Evolutionary conservation across 2,797 vertebrate genomes (phyloP).

Genomic region (Microctenopoma lineatum): DNA sequence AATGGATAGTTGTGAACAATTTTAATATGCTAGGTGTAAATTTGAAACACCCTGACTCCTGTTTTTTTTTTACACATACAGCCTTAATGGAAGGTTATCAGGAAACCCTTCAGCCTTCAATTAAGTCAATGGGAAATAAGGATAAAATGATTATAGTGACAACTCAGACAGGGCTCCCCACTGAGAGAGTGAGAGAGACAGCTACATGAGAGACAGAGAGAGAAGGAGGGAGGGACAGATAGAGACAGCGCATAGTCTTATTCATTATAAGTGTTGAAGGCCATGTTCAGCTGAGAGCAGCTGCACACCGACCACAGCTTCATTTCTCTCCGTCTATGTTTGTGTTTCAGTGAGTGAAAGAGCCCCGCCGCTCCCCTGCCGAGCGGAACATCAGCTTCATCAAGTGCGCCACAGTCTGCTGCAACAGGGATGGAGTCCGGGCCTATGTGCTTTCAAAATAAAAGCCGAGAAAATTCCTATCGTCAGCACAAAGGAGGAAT

Average conservation of each 20-base stretch:
- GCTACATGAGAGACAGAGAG: slow-evolving; percentile 2
- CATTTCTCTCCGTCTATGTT: slow-evolving; percentile 51
- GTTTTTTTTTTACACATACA: slow-evolving; percentile 2
- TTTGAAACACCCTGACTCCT: slow-evolving; percentile 16
- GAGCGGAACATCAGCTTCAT: slow-evolving; percentile 74
- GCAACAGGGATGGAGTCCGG: background rate
- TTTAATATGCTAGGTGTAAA: slow-evolving; percentile 30
- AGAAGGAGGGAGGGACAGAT: background rate
- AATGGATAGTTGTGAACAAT: slow-evolving; percentile 32
- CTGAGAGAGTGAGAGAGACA: slow-evolving; percentile 7
- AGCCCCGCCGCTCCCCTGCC: slow-evolving; percentile 78
- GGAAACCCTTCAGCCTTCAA: slow-evolving; percentile 39
- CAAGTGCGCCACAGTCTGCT: slow-evolving; percentile 52
- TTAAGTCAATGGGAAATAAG: slow-evolving; percentile 49
- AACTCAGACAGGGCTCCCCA: slow-evolving; percentile 42
- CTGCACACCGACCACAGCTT: slow-evolving; percentile 64
- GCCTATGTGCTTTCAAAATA: slow-evolving; percentile 56
- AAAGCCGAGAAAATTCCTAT: slow-evolving; percentile 1
- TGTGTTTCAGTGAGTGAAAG: slow-evolving; percentile 71
- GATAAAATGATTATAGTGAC: slow-evolving; percentile 51
- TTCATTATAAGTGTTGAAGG: slow-evolving; percentile 51
- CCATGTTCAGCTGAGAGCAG: slow-evolving; percentile 61
- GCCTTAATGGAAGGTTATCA: slow-evolving; percentile 46
- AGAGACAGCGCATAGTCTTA: slow-evolving; percentile 1
- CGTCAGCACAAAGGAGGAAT: fast-evolving